Percentiles rank a stretch among this genome's conserved stretches.
phyloP scores from a whole-genome alignment of 2,797 vertebrate species.

The Cirrhinus molitorella region DNA sequence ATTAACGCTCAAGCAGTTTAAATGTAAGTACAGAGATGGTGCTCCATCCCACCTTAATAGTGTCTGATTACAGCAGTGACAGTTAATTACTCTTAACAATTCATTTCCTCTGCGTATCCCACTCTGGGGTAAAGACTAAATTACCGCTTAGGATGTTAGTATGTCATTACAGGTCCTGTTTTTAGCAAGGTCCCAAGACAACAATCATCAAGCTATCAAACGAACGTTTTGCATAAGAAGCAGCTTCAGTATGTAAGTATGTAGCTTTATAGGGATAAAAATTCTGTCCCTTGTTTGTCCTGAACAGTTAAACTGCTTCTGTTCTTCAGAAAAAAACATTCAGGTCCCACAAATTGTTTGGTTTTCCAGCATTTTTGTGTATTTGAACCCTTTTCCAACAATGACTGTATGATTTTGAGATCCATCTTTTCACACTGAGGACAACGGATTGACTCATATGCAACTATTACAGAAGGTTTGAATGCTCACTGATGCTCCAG shows the following conservation, averaged over 20 bases:
- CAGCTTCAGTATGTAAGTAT: not conserved
- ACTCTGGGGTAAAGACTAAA: conserved; percentile 60
- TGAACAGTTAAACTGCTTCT: too few relatives aligned
- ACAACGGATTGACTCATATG: too few relatives aligned
- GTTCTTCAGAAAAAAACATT: too few relatives aligned
- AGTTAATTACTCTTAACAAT: conserved; percentile 62
- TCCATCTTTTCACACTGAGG: too few relatives aligned
- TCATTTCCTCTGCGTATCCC: conserved; percentile 58
- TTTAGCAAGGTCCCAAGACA: conserved; percentile 48
- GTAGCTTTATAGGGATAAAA: not conserved
- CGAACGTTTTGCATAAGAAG: not conserved
- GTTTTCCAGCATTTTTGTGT: too few relatives aligned
- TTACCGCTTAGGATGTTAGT: conserved; percentile 57
- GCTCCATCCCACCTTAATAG: conserved; percentile 49
- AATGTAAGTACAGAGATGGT: conserved; percentile 17
- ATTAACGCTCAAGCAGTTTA: conserved; percentile 22
- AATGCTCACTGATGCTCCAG: too few relatives aligned
- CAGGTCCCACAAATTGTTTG: too few relatives aligned
- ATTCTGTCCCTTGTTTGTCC: too few relatives aligned
- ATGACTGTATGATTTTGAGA: too few relatives aligned
- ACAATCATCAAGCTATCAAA: conserved; percentile 33
- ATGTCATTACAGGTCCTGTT: conserved; percentile 56
- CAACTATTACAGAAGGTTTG: too few relatives aligned
- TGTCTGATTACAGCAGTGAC: conserved; percentile 60
- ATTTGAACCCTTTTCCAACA: too few relatives aligned